These are phyloP conservation scores for Gambusia yucatana DNA, from an alignment of 2,797 vertebrate genomes.

Conservation along the genomic window DNA sequence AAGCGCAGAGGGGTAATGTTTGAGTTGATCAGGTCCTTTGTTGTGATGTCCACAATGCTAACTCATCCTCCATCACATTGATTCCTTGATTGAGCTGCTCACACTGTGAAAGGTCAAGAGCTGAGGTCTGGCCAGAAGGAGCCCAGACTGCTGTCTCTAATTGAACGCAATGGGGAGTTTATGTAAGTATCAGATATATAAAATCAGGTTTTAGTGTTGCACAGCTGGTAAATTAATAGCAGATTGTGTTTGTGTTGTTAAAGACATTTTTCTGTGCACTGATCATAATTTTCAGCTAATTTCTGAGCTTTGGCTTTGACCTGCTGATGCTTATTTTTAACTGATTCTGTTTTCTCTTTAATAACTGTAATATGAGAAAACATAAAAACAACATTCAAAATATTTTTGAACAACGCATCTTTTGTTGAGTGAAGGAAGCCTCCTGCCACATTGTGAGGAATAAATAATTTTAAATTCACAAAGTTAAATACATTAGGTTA, in stretches of 20 bases:
- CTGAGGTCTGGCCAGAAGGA: constrained; percentile 80
- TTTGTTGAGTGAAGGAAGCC: background rate
- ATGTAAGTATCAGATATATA: constrained; percentile 78
- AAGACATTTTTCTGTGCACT: background rate
- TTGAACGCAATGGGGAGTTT: constrained; percentile 82
- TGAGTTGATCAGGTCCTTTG: background rate
- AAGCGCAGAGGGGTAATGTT: background rate
- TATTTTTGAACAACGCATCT: background rate
- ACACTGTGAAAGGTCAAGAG: constrained; percentile 84
- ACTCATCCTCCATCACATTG: constrained; percentile 42
- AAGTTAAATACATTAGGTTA: background rate
- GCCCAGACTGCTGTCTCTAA: constrained; percentile 82
- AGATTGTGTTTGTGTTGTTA: background rate
- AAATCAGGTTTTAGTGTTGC: constrained; percentile 14
- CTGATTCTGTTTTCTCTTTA: background rate
- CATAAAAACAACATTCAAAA: background rate
- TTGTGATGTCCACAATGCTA: constrained; percentile 28
- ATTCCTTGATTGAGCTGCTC: constrained; percentile 81
- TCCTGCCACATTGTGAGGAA: background rate
- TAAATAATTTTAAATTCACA: background rate
- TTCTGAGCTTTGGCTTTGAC: background rate
- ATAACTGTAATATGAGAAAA: background rate
- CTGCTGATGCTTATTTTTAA: background rate
- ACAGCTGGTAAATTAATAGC: background rate
- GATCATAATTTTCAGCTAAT: background rate